A percentile compares a stretch with the other conserved stretches of the same genome.
Evolutionary conservation across 2,113 vertebrate genomes (phyloP).

Genomic region (Spheniscus mendiculus): DNA sequence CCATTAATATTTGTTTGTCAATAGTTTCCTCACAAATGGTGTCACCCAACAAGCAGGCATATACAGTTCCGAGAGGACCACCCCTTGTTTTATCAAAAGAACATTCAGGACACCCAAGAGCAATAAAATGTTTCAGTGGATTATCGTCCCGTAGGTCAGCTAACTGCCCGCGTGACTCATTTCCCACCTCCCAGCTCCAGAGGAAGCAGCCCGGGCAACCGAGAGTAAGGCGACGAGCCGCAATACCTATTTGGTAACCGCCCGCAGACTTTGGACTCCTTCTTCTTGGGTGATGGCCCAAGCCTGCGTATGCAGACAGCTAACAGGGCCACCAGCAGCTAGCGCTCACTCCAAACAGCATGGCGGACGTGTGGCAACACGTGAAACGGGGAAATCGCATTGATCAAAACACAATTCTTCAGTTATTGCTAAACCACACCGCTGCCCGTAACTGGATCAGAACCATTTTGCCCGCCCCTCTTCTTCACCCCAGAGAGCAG

Average conservation of each 20-base stretch:
- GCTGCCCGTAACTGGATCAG: not conserved
- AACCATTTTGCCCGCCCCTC: not conserved
- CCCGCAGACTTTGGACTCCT: not conserved
- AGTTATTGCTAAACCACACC: not conserved
- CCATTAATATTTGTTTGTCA: not conserved
- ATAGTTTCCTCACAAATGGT: not conserved
- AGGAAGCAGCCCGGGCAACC: not conserved
- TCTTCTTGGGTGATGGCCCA: not conserved
- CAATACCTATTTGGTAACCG: not conserved
- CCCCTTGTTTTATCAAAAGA: not conserved
- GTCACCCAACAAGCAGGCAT: not conserved
- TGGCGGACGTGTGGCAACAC: rapidly evolving
- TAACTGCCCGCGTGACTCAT: rapidly evolving
- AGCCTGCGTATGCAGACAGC: not conserved
- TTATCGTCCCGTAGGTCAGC: not conserved
- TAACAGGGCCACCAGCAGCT: not conserved
- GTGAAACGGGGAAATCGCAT: not conserved
- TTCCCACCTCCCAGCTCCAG: not conserved
- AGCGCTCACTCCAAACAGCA: not conserved
- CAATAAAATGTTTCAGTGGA: not conserved
- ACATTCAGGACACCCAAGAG: not conserved
- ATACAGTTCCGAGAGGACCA: rapidly evolving
- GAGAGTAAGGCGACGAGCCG: not conserved
- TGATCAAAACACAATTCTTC: not conserved
- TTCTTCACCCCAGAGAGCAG: not conserved